Conservation (phyloP, 2,113 vertebrate genomes). For the Phoenicopterus ruber region DNA sequence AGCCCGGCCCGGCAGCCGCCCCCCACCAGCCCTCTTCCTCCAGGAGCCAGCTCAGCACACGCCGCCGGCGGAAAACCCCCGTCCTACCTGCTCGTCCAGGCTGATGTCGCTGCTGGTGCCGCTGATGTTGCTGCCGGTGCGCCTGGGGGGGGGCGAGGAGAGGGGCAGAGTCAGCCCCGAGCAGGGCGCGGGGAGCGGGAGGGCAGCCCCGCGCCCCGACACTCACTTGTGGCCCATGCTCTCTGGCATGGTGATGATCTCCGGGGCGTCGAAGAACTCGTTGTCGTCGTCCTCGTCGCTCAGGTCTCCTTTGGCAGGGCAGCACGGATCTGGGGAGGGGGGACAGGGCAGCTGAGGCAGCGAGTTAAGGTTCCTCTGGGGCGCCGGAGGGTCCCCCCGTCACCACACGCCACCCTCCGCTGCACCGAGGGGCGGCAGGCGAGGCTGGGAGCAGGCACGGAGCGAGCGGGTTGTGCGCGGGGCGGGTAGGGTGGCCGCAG, state of each 20-base stretch:
- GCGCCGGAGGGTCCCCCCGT: background rate
- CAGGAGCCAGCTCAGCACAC: background rate
- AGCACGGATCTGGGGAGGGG: slow-evolving; percentile 71
- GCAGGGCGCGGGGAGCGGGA: rapidly evolving
- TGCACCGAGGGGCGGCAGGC: rapidly evolving
- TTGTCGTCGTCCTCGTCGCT: slow-evolving; percentile 96
- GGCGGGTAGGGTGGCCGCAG: background rate
- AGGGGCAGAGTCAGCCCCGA: rapidly evolving
- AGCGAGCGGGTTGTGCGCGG: background rate
- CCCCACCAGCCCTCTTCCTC: background rate
- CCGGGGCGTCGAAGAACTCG: slow-evolving; percentile 93
- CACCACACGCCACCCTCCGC: background rate
- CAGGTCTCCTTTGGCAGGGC: slow-evolving; percentile 84
- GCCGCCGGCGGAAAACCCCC: rapidly evolving
- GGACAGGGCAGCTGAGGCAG: background rate
- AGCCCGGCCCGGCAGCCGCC: too few species aligned
- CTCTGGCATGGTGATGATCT: slow-evolving; percentile 89
- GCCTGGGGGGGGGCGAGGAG: slow-evolving; percentile 32
- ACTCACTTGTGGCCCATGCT: slow-evolving; percentile 91
- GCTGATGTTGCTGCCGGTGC: slow-evolving; percentile 93
- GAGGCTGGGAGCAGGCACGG: background rate
- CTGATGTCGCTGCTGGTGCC: slow-evolving; percentile 90
- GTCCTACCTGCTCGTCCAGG: slow-evolving; percentile 85
- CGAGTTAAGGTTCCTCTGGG: rapidly evolving
- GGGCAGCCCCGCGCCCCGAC: background rate